A percentile compares a stretch with the other conserved stretches of the same genome.
phyloP scores from a whole-genome alignment of 2,797 vertebrate species.

The Mionectes olivaceus region DNA sequence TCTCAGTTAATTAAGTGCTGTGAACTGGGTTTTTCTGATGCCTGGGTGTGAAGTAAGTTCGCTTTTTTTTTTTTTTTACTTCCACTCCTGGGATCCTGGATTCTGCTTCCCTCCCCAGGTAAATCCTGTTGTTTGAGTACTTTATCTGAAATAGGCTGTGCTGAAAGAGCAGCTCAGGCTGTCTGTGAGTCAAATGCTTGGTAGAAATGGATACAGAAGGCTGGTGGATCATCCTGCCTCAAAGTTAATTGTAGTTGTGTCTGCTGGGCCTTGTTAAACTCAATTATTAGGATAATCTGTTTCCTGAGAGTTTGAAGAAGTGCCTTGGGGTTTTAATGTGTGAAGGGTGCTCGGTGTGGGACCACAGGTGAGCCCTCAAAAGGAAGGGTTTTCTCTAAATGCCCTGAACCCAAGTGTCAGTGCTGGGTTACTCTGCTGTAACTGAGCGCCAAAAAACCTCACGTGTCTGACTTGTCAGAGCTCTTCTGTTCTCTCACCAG shows the following conservation, averaged over 20 bases:
- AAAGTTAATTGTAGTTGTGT: neutral
- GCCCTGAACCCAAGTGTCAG: neutral
- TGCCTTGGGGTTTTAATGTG: neutral
- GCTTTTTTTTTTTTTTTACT: neutral
- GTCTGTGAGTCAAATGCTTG: neutral
- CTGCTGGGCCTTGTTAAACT: neutral
- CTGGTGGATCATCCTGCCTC: neutral
- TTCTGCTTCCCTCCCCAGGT: neutral
- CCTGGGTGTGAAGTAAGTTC: neutral
- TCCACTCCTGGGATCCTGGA: neutral
- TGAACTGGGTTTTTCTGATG: neutral
- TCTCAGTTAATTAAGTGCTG: neutral
- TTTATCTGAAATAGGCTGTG: neutral
- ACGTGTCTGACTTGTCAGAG: neutral
- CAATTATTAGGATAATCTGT: neutral
- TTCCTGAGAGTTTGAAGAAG: neutral
- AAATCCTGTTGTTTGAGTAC: neutral
- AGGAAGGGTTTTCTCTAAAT: neutral
- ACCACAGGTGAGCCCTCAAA: neutral
- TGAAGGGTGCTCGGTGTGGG: neutral
- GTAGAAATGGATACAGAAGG: neutral
- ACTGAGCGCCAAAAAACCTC: rapidly evolving
- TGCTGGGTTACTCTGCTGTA: neutral
- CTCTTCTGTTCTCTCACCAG: neutral
- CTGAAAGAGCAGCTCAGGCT: neutral